Percentiles rank a stretch among this genome's conserved stretches.
phyloP scores from a whole-genome alignment of 2,113 vertebrate species.

The Chitala chitala region DNA sequence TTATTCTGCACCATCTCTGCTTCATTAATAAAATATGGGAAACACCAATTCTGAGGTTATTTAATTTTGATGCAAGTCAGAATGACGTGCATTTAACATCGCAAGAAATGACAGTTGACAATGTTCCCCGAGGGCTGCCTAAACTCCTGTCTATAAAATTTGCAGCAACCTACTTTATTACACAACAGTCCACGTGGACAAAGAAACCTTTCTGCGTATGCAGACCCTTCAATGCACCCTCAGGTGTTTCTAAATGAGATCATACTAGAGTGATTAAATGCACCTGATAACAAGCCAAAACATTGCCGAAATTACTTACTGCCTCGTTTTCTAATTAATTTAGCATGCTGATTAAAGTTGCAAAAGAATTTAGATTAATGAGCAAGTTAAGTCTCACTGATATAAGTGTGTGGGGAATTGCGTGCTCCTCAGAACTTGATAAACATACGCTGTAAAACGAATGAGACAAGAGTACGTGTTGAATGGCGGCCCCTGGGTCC shows the following conservation, averaged over 20 bases:
- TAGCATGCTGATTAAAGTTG: conserved; percentile 93
- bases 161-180: conserved; percentile 83
- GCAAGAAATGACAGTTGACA: conserved; percentile 44
- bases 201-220: conserved; percentile 80
- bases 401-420: conserved; percentile 78
- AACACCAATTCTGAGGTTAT: conserved; percentile 52
- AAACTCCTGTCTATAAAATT: conserved; percentile 43
- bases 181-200: conserved; percentile 81
- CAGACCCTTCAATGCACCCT: conserved; percentile 77
- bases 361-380: conserved; percentile 88
- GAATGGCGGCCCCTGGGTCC: conserved; percentile 70
- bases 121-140: conserved; percentile 26
- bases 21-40: conserved; percentile 51
- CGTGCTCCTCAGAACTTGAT: conserved; percentile 77
- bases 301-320: conserved; percentile 86
- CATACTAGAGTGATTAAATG: conserved; percentile 86
- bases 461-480: conserved; percentile 77
- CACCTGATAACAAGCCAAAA: conserved; percentile 80
- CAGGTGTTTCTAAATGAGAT: conserved; percentile 92
- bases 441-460: conserved; percentile 81
- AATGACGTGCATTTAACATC: conserved; percentile 55
- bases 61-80: conserved; percentile 53
- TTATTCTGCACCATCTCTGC: conserved; percentile 9
- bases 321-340: conserved; percentile 95
- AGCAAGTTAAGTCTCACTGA: conserved; percentile 82